phyloP scores from a whole-genome alignment of 2,888 invertebrate species.

The Suillia variegata region DNA sequence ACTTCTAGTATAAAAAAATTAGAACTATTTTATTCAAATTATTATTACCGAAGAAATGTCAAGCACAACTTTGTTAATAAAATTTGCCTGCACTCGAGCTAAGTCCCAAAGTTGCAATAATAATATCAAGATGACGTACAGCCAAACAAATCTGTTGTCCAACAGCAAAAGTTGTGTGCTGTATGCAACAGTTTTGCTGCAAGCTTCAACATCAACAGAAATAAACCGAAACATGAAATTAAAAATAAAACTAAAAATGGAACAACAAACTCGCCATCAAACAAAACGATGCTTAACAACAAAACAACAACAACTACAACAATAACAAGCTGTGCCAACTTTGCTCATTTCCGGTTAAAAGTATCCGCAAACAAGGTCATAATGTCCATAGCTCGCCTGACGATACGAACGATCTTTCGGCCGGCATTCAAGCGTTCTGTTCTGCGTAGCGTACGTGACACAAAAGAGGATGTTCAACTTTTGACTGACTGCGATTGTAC shows the following conservation, averaged over 20 bases:
- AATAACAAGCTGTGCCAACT: constrained; percentile 17
- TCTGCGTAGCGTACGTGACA: neutral
- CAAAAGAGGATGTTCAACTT: constrained; percentile 1
- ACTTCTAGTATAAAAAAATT: too few species aligned
- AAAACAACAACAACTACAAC: constrained; percentile 1
- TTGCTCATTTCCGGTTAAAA: constrained; percentile 25
- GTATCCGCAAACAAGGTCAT: constrained; percentile 22
- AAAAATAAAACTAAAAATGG: neutral
- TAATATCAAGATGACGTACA: neutral
- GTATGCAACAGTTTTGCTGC: too few species aligned
- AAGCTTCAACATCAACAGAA: neutral
- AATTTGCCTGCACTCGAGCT: too few species aligned
- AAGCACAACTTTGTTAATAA: too few species aligned
- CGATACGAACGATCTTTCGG: too few species aligned
- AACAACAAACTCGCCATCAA: neutral
- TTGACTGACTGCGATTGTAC: too few species aligned
- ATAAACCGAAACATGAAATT: neutral
- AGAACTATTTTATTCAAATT: too few species aligned
- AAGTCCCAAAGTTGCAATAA: too few species aligned
- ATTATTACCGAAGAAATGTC: too few species aligned
- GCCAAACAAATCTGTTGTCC: neutral
- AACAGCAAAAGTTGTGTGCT: neutral
- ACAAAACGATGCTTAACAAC: neutral
- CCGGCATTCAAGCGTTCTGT: neutral
- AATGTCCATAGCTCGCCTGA: neutral